A percentile compares a stretch with the other conserved stretches of the same genome.
Conservation (phyloP, 2,113 vertebrate species). For the Lathamus discolor region DNA sequence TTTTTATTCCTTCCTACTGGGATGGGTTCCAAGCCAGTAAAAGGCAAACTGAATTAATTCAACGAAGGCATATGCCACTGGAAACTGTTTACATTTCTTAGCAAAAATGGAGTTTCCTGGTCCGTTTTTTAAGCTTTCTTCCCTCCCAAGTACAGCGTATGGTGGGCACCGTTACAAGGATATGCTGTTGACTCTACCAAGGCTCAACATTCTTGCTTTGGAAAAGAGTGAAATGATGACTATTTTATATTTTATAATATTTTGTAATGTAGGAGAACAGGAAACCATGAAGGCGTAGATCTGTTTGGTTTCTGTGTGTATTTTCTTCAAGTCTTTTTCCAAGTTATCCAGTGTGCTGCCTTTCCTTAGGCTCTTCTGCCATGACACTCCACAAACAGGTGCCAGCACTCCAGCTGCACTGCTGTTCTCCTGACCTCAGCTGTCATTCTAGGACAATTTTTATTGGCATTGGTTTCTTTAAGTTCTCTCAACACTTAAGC, state of each 20-base stretch:
- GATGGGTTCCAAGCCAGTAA: conserved; percentile 82
- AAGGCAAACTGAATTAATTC: conserved; percentile 86
- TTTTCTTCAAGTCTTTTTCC: not conserved
- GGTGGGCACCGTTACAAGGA: conserved; percentile 14
- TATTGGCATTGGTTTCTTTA: not conserved
- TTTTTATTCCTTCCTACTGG: conserved; percentile 77
- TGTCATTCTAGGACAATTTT: not conserved
- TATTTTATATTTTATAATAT: not conserved
- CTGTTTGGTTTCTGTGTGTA: not conserved
- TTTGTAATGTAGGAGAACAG: not conserved
- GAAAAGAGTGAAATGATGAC: not conserved
- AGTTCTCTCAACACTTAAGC: not conserved
- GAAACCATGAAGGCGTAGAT: not conserved
- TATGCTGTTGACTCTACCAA: not conserved
- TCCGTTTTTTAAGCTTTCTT: conserved; percentile 55
- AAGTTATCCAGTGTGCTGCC: not conserved
- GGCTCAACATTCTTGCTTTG: conserved; percentile 1
- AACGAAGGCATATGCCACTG: conserved; percentile 80
- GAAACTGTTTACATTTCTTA: conserved; percentile 78
- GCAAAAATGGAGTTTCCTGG: conserved; percentile 59
- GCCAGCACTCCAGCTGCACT: not conserved
- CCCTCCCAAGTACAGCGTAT: conserved; percentile 9
- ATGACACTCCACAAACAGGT: not conserved
- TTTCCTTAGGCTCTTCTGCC: not conserved
- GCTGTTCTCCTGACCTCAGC: not conserved